Conservation (phyloP, 2,113 vertebrate genomes). For the Peromyscus polionotus region DNA sequence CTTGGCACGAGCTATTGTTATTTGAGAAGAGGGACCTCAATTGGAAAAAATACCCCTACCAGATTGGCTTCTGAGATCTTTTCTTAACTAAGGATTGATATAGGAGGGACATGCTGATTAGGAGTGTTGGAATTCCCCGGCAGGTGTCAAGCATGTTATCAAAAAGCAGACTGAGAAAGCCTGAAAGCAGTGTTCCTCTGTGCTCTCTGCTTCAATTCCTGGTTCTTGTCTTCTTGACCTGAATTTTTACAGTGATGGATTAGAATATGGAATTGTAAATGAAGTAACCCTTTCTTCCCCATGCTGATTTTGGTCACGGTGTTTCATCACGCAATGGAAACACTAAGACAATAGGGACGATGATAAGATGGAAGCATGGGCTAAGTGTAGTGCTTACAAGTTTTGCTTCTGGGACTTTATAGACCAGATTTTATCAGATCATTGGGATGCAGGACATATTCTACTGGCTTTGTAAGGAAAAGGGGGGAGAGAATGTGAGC, state of each 20-base stretch:
- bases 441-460: background rate
- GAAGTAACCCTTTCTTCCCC: background rate
- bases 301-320: background rate
- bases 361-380: background rate
- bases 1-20: background rate
- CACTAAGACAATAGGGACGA: background rate
- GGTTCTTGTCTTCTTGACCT: background rate
- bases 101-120: background rate
- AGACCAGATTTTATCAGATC: background rate
- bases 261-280: background rate
- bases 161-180: background rate
- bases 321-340: background rate
- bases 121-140: background rate
- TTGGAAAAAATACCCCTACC: background rate
- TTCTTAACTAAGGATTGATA: background rate
- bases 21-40: background rate
- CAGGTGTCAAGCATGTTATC: background rate
- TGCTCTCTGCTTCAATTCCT: background rate
- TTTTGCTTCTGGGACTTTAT: background rate
- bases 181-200: background rate
- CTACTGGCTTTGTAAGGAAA: background rate
- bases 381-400: background rate
- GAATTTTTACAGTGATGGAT: background rate
- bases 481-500: background rate
- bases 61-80: background rate